These are phyloP conservation scores for Phthorimaea operculella DNA, from an alignment of 1,140 invertebrate genomes.

Conservation along the genomic window DNA sequence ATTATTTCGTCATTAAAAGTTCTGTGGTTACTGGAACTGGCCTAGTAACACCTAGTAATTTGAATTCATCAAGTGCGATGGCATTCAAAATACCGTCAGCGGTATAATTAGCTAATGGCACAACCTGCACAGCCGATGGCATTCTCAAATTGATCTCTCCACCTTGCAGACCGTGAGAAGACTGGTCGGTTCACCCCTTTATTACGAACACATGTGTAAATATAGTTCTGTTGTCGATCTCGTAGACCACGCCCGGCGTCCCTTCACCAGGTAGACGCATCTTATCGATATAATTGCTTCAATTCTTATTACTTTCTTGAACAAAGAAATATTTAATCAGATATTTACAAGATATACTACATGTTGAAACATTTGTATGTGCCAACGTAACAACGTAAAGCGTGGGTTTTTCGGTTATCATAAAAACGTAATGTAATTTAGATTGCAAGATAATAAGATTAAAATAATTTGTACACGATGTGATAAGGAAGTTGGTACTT, in stretches of 20 bases:
- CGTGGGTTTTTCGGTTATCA: too few species aligned
- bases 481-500: too few species aligned
- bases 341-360: too few species aligned
- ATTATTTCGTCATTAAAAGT: too few species aligned
- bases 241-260: slow-evolving; percentile 17
- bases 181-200: slow-evolving; percentile 16
- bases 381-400: too few species aligned
- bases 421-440: too few species aligned
- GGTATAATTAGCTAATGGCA: not conserved
- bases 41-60: not conserved
- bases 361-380: too few species aligned
- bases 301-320: too few species aligned
- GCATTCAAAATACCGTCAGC: not conserved
- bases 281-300: not conserved
- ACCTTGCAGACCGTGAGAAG: slow-evolving; percentile 28
- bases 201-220: slow-evolving; percentile 24
- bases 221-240: slow-evolving; percentile 12
- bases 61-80: not conserved
- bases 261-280: slow-evolving; percentile 14
- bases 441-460: too few species aligned
- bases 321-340: too few species aligned
- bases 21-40: too few species aligned
- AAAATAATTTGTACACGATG: too few species aligned
- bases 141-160: slow-evolving; percentile 1
- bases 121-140: not conserved